phyloP scores from a whole-genome alignment of 1,140 invertebrate genomes.

The Drosophila gunungcola region DNA sequence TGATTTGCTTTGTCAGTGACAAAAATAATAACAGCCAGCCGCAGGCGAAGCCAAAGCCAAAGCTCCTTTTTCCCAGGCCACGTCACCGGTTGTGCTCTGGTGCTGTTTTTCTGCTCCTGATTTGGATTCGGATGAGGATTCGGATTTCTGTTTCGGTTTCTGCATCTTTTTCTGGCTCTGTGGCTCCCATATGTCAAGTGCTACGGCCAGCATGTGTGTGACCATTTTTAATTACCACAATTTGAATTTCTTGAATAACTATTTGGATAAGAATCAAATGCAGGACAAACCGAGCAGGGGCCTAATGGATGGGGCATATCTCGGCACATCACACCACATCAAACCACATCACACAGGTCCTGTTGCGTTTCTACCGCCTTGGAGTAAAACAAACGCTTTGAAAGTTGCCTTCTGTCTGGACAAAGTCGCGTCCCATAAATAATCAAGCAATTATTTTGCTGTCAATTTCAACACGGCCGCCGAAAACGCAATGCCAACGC shows the following conservation, averaged over 20 bases:
- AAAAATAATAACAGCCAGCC: constrained; percentile 81
- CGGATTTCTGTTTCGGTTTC: background rate
- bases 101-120: constrained; percentile 15
- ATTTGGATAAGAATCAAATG: constrained; percentile 75
- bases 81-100: constrained; percentile 15
- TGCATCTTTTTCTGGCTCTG: constrained; percentile 3
- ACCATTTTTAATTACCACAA: constrained; percentile 82
- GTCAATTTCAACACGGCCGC: constrained; percentile 84
- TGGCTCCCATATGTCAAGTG: constrained; percentile 72
- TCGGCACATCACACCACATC: background rate
- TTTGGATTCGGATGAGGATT: constrained; percentile 20
- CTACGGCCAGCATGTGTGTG: constrained; percentile 39
- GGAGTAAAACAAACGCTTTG: constrained; percentile 36
- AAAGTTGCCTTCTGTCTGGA: constrained; percentile 24
- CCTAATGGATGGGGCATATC: constrained; percentile 12
- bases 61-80: constrained; percentile 15
- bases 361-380: constrained; percentile 23
- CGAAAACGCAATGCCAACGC: constrained; percentile 75
- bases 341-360: background rate
- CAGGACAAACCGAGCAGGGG: background rate
- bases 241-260: constrained; percentile 82
- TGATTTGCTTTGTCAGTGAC: constrained; percentile 82
- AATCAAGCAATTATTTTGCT: constrained; percentile 84
- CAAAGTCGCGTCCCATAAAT: constrained; percentile 77
- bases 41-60: constrained; percentile 58